phyloP scores from a whole-genome alignment of 2,888 invertebrate species.

The Seira ritae region DNA sequence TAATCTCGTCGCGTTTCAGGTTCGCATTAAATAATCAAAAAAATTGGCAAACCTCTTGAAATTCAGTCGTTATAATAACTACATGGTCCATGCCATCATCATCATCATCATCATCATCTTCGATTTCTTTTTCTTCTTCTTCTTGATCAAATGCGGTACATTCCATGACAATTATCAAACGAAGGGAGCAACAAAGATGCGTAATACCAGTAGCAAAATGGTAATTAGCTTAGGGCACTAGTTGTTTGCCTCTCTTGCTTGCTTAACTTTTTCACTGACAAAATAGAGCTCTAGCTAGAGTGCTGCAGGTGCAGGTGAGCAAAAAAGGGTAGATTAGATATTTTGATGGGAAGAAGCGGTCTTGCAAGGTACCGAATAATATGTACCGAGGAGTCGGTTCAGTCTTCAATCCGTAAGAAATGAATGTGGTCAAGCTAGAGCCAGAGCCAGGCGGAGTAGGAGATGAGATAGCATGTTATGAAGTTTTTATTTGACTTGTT shows the following conservation, averaged over 20 bases:
- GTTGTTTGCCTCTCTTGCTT: constrained; percentile 36
- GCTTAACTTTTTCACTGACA: constrained; percentile 54
- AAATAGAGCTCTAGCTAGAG: constrained; percentile 31
- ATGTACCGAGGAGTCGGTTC: not conserved
- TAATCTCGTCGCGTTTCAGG: too few species aligned
- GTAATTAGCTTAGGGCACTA: constrained; percentile 61
- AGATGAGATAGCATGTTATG: too few species aligned
- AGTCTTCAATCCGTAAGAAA: too few species aligned
- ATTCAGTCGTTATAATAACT: too few species aligned
- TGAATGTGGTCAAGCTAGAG: too few species aligned
- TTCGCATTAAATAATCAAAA: too few species aligned
- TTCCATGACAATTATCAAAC: constrained; percentile 23
- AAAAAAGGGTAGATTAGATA: not conserved
- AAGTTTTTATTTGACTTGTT: too few species aligned
- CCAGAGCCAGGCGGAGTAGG: too few species aligned
- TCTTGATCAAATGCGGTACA: constrained; percentile 3
- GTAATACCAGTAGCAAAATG: constrained; percentile 62
- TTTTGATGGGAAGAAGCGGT: constrained; percentile 52
- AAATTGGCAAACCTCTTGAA: too few species aligned
- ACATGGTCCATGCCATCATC: too few species aligned
- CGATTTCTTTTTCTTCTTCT: too few species aligned
- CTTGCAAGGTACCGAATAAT: constrained; percentile 27
- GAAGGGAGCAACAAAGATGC: constrained; percentile 15
- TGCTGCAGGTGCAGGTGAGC: constrained; percentile 4
- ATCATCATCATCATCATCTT: too few species aligned